A percentile compares a stretch with the other conserved stretches of the same genome.
Evolutionary conservation across 2,113 vertebrate species (phyloP).

Genomic region (Hirundichthys speculiger): DNA sequence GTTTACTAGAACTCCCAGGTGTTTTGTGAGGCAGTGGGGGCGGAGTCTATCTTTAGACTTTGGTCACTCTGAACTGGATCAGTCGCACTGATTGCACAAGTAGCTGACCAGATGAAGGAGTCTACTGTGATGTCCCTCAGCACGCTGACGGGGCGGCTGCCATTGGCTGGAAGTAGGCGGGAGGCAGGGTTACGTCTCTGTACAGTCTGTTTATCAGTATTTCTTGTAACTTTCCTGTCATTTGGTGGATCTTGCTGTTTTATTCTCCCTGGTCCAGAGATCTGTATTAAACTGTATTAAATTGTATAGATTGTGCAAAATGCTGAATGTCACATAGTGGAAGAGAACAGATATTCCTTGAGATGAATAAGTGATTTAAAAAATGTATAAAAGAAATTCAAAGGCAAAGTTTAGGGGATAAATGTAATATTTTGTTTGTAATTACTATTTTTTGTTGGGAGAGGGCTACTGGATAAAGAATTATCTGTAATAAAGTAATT

Average conservation of each 20-base stretch:
- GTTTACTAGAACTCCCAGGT: constrained; percentile 55
- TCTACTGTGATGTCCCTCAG: constrained; percentile 65
- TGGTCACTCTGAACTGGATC: constrained; percentile 70
- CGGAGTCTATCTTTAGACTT: constrained; percentile 70
- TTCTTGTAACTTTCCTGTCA: constrained; percentile 79
- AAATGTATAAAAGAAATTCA: constrained; percentile 77
- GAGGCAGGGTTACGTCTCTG: constrained; percentile 80
- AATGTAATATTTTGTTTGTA: constrained; percentile 99
- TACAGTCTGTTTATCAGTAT: constrained; percentile 96
- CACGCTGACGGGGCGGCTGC: constrained; percentile 40
- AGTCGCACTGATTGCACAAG: constrained; percentile 77
- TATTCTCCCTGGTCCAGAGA: constrained; percentile 86
- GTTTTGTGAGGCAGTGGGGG: constrained; percentile 38
- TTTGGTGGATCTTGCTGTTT: constrained; percentile 74
- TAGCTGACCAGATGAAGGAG: constrained; percentile 67
- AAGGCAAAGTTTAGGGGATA: constrained; percentile 85
- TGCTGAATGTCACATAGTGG: constrained; percentile 88
- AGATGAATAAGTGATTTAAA: constrained; percentile 73
- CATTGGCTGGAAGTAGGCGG: constrained; percentile 47
- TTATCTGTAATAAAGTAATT: constrained; percentile 99
- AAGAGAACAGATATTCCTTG: constrained; percentile 76
- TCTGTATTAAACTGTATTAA: constrained; percentile 98
- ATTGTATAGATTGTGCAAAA: constrained; percentile 97
- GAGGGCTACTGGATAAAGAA: constrained; percentile 97
- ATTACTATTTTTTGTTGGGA: constrained; percentile 97